These are phyloP conservation scores for Cyrtonyx montezumae DNA, from an alignment of 2,113 vertebrate genomes.

Conservation along the genomic window DNA sequence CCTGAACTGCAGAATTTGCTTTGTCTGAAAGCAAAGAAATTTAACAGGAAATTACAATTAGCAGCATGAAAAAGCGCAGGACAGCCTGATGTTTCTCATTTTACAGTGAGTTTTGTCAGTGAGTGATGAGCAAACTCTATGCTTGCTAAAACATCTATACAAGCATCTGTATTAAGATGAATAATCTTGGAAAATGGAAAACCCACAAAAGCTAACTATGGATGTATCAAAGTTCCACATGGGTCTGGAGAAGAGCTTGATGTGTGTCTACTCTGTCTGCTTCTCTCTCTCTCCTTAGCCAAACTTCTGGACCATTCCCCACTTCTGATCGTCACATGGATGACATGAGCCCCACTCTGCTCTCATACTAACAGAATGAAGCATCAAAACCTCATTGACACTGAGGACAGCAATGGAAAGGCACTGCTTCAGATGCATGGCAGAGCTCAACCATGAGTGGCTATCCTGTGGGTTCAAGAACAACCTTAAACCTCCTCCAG, in stretches of 20 bases:
- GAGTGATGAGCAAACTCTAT: background rate
- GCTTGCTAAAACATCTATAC: background rate
- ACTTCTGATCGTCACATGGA: background rate
- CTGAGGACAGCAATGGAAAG: background rate
- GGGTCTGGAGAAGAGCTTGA: background rate
- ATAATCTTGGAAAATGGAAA: background rate
- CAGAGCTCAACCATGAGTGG: background rate
- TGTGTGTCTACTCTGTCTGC: accelerated
- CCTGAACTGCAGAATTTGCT: background rate
- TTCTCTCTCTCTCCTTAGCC: background rate
- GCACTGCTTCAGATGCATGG: background rate
- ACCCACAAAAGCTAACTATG: background rate
- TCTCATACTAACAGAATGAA: background rate
- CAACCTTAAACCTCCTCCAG: background rate
- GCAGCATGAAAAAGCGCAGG: background rate
- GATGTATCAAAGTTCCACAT: background rate
- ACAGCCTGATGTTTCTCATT: background rate
- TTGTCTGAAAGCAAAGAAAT: background rate
- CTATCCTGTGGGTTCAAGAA: background rate
- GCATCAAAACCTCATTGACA: background rate
- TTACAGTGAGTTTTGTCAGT: background rate
- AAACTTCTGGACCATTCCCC: background rate
- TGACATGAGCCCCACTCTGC: accelerated
- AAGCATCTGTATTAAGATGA: accelerated
- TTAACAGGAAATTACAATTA: background rate